A percentile compares a stretch with the other conserved stretches of the same genome.
phyloP scores from a whole-genome alignment of 2,113 vertebrate species.

The Coregonus clupeaformis region DNA sequence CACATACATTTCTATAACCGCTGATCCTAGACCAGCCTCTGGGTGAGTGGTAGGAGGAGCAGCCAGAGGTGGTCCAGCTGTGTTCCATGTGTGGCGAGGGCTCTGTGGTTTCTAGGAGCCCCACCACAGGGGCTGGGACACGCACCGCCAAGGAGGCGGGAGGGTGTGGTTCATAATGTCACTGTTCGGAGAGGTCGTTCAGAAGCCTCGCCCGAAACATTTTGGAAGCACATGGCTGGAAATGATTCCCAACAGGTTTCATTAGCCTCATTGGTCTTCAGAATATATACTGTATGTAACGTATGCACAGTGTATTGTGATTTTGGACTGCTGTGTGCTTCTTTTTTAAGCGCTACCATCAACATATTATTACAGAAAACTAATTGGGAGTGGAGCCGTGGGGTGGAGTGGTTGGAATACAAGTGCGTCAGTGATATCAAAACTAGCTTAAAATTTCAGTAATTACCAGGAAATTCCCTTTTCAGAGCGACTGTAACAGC shows the following conservation, averaged over 20 bases:
- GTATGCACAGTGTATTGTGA: conserved; percentile 59
- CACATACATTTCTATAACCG: conserved; percentile 54
- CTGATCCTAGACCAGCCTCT: conserved; percentile 56
- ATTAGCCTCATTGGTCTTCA: conserved; percentile 34
- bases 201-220: conserved; percentile 67
- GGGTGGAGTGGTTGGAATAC: background rate
- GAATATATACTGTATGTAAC: conserved; percentile 53
- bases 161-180: conserved; percentile 78
- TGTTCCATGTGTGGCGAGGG: conserved; percentile 73
- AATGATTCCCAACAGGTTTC: no score
- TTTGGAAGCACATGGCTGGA: conserved; percentile 62
- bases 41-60: conserved; percentile 52
- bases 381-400: background rate
- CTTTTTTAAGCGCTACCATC: conserved; percentile 31
- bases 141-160: conserved; percentile 61
- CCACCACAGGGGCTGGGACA: conserved; percentile 62
- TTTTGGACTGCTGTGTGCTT: conserved; percentile 1
- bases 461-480: background rate
- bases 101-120: conserved; percentile 69
- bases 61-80: conserved; percentile 74
- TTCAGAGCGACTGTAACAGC: background rate
- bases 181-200: conserved; percentile 65
- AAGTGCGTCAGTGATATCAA: background rate
- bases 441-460: background rate
- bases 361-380: background rate